Evolutionary conservation across 2,797 vertebrate species (phyloP).

Genomic region (Fratercula arctica): DNA sequence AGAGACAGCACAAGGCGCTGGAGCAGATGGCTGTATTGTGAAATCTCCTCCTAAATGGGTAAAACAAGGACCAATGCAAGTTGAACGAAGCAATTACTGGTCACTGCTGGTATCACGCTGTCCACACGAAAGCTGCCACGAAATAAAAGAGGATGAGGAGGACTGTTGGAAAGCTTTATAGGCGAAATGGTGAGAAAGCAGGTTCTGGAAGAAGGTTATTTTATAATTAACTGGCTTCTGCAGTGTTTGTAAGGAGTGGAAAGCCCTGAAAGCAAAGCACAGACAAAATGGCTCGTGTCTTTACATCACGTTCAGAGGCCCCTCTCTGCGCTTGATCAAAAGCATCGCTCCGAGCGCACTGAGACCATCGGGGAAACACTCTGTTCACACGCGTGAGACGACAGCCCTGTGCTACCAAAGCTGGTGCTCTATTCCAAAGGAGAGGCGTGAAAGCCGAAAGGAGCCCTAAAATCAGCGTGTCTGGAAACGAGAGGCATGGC

Average conservation of each 20-base stretch:
- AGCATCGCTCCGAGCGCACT: background rate
- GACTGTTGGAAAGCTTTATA: background rate
- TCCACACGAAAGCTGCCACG: accelerated
- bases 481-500: background rate
- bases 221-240: background rate
- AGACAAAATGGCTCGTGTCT: background rate
- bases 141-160: background rate
- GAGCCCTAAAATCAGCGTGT: background rate
- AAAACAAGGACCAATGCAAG: background rate
- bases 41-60: conserved; percentile 24
- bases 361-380: background rate
- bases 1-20: background rate
- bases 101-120: background rate
- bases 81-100: background rate
- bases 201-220: background rate
- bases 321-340: background rate
- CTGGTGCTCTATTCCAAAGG: background rate
- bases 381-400: accelerated
- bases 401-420: background rate
- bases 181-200: background rate
- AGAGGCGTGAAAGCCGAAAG: background rate
- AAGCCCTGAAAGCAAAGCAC: background rate
- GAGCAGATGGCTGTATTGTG: conserved; percentile 50
- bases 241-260: background rate
- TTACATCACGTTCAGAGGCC: background rate